These are phyloP conservation scores for Galerucella pusilla DNA, from an alignment of 2,888 invertebrate genomes.

Conservation along the genomic window DNA sequence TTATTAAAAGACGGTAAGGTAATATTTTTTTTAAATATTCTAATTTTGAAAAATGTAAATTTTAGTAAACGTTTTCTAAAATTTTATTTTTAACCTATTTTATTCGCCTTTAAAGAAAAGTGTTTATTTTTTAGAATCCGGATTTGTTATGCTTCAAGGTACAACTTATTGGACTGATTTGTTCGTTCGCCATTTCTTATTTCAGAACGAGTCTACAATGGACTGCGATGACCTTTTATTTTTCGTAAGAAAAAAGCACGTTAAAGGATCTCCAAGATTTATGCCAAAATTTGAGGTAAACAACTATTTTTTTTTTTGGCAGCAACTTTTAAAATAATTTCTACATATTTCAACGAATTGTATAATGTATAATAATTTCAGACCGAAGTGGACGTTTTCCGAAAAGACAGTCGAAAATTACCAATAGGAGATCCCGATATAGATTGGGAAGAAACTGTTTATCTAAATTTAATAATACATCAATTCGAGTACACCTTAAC, in stretches of 20 bases:
- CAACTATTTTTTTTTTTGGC: not conserved
- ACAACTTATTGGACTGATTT: constrained; percentile 96
- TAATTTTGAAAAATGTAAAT: too few relatives aligned
- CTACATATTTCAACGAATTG: not conserved
- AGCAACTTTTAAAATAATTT: not conserved
- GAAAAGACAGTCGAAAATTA: constrained; percentile 95
- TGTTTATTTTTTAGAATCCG: constrained; percentile 75
- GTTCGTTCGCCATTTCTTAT: constrained; percentile 93
- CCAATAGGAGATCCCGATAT: constrained; percentile 96
- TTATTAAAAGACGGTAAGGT: constrained; percentile 83
- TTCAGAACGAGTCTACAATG: constrained; percentile 88
- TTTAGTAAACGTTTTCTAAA: too few relatives aligned
- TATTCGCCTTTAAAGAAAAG: not conserved
- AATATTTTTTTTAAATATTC: too few relatives aligned
- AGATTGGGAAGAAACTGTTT: constrained; percentile 99
- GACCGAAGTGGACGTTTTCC: constrained; percentile 97
- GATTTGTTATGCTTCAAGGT: constrained; percentile 92
- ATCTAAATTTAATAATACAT: constrained; percentile 96
- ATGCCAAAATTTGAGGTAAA: constrained; percentile 89
- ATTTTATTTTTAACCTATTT: not conserved
- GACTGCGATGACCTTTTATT: constrained; percentile 95
- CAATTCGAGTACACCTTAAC: constrained; percentile 99
- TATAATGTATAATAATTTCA: constrained; percentile 61
- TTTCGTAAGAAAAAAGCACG: constrained; percentile 93
- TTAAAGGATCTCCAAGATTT: constrained; percentile 87